These are phyloP conservation scores for Enhydra lutris DNA, from an alignment of 2,113 vertebrate genomes.

Conservation along the genomic window DNA sequence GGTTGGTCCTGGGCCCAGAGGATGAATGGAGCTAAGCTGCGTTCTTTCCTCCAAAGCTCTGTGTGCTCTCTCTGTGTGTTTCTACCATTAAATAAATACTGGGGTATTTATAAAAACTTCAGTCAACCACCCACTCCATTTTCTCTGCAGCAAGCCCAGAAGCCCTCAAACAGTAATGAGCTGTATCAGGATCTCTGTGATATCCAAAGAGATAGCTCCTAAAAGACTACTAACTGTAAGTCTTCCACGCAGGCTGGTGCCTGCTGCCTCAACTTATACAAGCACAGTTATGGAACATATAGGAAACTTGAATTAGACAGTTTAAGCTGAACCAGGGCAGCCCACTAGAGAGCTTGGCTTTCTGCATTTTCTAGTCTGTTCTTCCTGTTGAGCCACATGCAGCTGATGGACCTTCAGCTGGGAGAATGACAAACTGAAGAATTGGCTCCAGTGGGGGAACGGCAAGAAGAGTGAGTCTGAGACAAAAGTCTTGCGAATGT, in stretches of 20 bases:
- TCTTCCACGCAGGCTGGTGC: background rate
- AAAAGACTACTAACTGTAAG: background rate
- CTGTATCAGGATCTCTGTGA: constrained; percentile 3
- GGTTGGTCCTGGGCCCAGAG: background rate
- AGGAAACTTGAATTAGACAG: background rate
- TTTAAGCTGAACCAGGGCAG: background rate
- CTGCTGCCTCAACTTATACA: background rate
- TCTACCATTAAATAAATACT: constrained; percentile 60
- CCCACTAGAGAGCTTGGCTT: background rate
- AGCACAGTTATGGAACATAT: background rate
- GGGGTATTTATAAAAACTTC: constrained; percentile 65
- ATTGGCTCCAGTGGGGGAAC: background rate
- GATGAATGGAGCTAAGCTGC: constrained; percentile 26
- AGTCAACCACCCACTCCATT: constrained; percentile 54
- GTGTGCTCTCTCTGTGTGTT: constrained; percentile 41
- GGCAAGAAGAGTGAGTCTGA: background rate
- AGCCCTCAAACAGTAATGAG: constrained; percentile 6
- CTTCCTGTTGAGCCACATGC: background rate
- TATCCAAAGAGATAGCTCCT: background rate
- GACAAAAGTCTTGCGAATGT: background rate
- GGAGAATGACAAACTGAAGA: background rate
- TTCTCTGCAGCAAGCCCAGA: background rate
- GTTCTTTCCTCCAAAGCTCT: constrained; percentile 13
- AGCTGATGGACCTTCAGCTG: background rate
- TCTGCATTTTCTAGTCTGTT: background rate